Evolutionary conservation across 2,113 vertebrate species (phyloP).

Genomic region (Misgurnus anguillicaudatus): DNA sequence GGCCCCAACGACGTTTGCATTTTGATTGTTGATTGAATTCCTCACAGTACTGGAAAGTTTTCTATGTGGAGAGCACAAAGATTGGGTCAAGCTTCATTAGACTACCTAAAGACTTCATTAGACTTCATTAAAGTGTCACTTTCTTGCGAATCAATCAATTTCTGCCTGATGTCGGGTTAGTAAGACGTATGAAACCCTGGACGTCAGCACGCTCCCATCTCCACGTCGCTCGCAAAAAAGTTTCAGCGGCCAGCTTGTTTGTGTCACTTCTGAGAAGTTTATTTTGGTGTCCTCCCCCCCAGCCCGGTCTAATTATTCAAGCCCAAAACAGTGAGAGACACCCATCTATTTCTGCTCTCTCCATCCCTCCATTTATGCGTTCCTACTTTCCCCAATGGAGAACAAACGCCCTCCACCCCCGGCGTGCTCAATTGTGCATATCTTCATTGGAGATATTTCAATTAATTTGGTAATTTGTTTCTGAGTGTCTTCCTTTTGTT

Average conservation of each 20-base stretch:
- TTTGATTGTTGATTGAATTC: neutral
- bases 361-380: slow-evolving; percentile 40
- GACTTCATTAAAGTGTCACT: slow-evolving; percentile 14
- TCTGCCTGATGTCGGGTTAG: neutral
- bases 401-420: slow-evolving; percentile 37
- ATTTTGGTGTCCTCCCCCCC: slow-evolving; percentile 51
- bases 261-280: slow-evolving; percentile 37
- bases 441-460: slow-evolving; percentile 55
- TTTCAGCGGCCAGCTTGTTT: neutral
- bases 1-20: too few species aligned
- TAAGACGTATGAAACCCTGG: neutral
- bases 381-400: slow-evolving; percentile 9
- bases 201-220: neutral
- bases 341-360: slow-evolving; percentile 30
- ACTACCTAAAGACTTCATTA: slow-evolving; percentile 25
- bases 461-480: slow-evolving; percentile 66
- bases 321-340: slow-evolving; percentile 16
- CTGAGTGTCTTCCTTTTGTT: slow-evolving; percentile 54
- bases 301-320: slow-evolving; percentile 41
- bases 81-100: slow-evolving; percentile 16
- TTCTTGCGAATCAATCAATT: slow-evolving; percentile 10
- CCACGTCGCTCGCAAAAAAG: neutral
- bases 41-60: neutral
- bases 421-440: slow-evolving; percentile 60
- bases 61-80: neutral